Base-by-base conservation (phyloP, 2,797 vertebrate species). In the Rousettus madagascariensis region DNA sequence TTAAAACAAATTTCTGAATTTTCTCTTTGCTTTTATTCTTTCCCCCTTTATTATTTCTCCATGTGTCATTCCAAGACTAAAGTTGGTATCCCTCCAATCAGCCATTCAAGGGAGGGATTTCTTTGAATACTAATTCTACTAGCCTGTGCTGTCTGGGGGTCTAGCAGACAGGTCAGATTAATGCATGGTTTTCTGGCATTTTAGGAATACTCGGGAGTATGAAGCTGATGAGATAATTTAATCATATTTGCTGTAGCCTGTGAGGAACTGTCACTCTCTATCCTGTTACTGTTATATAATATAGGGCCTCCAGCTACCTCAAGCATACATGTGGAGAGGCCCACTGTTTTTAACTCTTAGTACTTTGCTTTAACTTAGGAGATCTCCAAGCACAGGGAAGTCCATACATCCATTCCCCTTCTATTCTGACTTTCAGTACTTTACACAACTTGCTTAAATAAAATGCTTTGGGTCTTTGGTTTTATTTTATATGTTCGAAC, bases 1-100 rank as follows among this genome's bases (percentile, higher is more conserved):
- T 93, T 90, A 75, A 86, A 97, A 92, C 90, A 94, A 66, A 97
- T 96, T 96, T 95, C 95, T 95, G 26, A 96, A 97, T 97, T 93
- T 97, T 98, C 96, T 97, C 91, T 90, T 91, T 92, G 86, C 94
- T 94, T 68, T 92, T 95, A 96, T 97, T 94, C 77, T 69, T 95
- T 95, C 68, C 55, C 66, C n/a, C 59, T n/a, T 93, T 68, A 95
- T 97, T 95, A 91, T 92, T 95, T 92, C 75, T 97, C 78, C 4
- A 0, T 16, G 51, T 79, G 66, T 95, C 82, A 30, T 95, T 92
- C 78, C 69, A 15, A 89, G 63, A 55, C 94, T 77, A 66, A 88
- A 90, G 69, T 97, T 96, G 89, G 92, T 94, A 30, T n/a, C 28
- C 10, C 46, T 95, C 96, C 95, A 95, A 57, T 49, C 15, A 30